Conservation (phyloP, 2,888 invertebrate species). For the Heterodera filipjevi region DNA sequence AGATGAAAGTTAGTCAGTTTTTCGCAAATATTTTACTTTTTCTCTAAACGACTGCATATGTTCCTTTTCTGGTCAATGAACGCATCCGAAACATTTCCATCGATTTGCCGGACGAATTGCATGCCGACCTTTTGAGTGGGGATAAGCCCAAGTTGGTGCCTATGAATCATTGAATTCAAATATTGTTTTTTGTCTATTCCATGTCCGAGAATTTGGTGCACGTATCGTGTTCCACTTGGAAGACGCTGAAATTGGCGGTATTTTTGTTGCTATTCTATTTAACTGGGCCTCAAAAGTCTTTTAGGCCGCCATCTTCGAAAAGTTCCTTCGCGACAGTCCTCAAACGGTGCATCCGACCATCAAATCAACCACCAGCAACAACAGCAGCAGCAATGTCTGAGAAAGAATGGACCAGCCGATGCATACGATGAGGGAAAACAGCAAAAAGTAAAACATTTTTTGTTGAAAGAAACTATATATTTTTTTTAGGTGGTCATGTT, state of each 20-base stretch:
- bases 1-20: conserved; percentile 18
- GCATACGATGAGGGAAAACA: background rate
- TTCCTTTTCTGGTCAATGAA: conserved; percentile 13
- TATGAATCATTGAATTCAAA: background rate
- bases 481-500: conserved; percentile 20
- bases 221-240: conserved; percentile 33
- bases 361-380: no score
- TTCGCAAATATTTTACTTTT: background rate
- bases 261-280: background rate
- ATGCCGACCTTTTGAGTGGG: conserved; percentile 11
- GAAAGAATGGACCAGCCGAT: conserved; percentile 9
- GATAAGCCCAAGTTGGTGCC: conserved; percentile 24
- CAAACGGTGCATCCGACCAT: background rate
- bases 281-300: background rate
- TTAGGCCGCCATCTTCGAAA: conserved; percentile 30
- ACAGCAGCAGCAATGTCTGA: background rate
- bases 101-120: conserved; percentile 31
- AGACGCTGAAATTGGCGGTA: conserved; percentile 35
- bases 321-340: conserved; percentile 34
- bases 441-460: no score
- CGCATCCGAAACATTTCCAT: conserved; percentile 23
- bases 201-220: conserved; percentile 30
- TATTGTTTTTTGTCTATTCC: background rate
- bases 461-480: no score
- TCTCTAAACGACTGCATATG: no score